Base-by-base conservation (phyloP, 2,113 vertebrate species). In the Myiopsitta monachus region DNA sequence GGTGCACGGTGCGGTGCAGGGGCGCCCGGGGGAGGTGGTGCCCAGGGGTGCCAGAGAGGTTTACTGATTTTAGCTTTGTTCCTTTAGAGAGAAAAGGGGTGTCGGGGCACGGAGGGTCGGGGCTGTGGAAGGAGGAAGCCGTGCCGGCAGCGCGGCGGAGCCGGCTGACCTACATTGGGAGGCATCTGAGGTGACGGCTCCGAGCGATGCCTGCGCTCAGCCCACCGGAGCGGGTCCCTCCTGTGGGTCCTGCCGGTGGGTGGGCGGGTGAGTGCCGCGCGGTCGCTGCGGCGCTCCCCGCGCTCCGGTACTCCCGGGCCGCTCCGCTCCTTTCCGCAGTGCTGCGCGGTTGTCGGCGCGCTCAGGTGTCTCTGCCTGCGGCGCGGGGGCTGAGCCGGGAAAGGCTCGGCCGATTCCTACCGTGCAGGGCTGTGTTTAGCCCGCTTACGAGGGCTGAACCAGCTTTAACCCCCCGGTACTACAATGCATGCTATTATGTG, bases 181-280 rank as follows among this genome's bases (percentile, higher is more conserved):
- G 93, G 89, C 90, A 81, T 83, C 86, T 86, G 89, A 95, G 96
- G 95, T 90, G 95, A 90, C 43, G 41, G 89, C 63, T 75, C 51
- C 27, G 21, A 57, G 84, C 62, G 18, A 55, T 24, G 74, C 76
- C 59, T 30, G 75, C 66, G 26, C 30, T 74, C 30, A 22, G 44
- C 49, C 79, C 75, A 5, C 52, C 46, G 59, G 17, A 69, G 23
- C 28, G 51, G 70, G 52, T 77, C 5, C 63, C 31, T 47, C 43
- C 3, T 33, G 41, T 43, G 76, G 49, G 33, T 11, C 33, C 39
- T 18, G 46, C 49, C 14, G 36, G 59, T 61, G n/a, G 77, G 17
- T 12, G 51, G 30, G 52, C 10, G 21, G 33, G 57, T n/a, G 57
- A 23, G 33, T 26, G 26, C 41, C 9, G 33, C 30, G 24, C 22